Evolutionary conservation across 2,113 vertebrate species (phyloP), one percentile per base, ranked within the genome.

Genomic region (Pedionomus torquatus): DNA sequence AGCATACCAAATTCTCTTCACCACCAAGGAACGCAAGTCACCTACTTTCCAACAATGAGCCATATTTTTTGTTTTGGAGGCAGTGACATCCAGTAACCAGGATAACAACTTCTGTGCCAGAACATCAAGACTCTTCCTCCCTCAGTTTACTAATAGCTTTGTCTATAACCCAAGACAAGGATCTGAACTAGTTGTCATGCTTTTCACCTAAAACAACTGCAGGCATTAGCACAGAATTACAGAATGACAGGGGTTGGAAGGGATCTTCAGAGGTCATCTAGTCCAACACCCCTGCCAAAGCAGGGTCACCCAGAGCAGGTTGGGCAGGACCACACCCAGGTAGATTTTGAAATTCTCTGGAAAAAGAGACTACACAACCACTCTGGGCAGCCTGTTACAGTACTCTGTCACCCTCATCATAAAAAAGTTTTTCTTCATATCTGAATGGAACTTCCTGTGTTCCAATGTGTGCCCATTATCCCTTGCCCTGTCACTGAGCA

Each of bases 21-120:
- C 1, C 2, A 31, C 17, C 9, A 63, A 57, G 16, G 5, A 41
- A 30, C 0, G 0, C 1, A 28, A 13, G 6, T 18, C 25, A n/a
- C 5, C 15, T 14, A 10, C 26, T 1, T 70, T 64, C 49, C 12
- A 66, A 41, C 12, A 51, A 20, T 30, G 5, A 48, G 6, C 2
- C 81, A 28, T 9, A 8, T 4, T 13, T 48, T 20, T 63, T 25
- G 0, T 23, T 61, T 72, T 35, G 19, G 15, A 70, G 37, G 5
- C 3, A 16, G 6, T 8, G 19, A 28, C 35, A 11, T 63, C 5
- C 20, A 35, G 31, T 8, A 13, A 25, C 9, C 12, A 46, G 8
- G 17, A 30, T 23, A 60, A 31, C 24, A 65, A 3, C 3, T 7
- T 25, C 2, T 3, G 4, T 26, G 13, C 8, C 18, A 60, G 25